phyloP scores from a whole-genome alignment of 2,888 invertebrate species.

The Horisme vitalbata region DNA sequence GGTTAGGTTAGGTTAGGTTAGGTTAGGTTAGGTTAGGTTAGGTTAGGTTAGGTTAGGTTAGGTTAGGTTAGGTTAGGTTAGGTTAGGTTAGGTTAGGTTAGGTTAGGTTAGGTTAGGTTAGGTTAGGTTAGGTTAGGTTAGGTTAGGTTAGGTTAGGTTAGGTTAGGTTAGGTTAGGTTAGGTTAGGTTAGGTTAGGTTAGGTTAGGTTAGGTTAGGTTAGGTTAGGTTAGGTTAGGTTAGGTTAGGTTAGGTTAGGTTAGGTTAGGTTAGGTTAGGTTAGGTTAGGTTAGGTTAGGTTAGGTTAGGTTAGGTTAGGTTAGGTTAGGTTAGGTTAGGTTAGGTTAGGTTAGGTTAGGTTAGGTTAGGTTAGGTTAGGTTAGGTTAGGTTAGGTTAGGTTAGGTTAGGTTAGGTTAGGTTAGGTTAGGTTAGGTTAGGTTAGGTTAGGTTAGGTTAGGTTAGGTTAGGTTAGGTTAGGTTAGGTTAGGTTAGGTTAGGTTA shows the following conservation, averaged over 20 bases:
- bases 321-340: neutral
- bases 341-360: neutral
- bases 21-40: neutral
- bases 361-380: neutral
- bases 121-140: neutral
- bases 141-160: neutral
- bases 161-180: neutral
- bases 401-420: neutral
- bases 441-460: neutral
- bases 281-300: neutral
- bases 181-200: neutral
- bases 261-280: neutral
- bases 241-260: neutral
- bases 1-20: neutral
- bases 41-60: neutral
- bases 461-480: neutral
- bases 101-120: neutral
- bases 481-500: neutral
- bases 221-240: neutral
- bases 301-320: neutral
- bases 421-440: neutral
- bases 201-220: neutral
- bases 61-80: neutral
- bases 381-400: neutral
- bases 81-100: neutral